These are phyloP conservation scores for Danaus plexippus DNA, from an alignment of 1,140 invertebrate genomes.

Conservation along the genomic window DNA sequence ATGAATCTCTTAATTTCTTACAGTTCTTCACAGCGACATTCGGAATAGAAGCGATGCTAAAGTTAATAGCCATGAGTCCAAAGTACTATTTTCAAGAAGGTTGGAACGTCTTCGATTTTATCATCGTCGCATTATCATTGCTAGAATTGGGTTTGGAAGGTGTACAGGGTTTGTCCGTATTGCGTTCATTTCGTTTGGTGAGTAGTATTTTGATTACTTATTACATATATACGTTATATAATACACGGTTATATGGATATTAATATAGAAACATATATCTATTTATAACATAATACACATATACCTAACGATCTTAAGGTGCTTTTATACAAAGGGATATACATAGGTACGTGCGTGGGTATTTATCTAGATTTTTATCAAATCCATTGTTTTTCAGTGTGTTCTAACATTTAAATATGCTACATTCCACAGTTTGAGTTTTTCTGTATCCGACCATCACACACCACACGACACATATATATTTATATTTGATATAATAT, in stretches of 20 bases:
- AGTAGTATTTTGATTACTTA: constrained; percentile 52
- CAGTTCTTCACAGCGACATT: constrained; percentile 99
- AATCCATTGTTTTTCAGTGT: too few relatives aligned
- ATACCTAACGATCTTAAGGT: too few relatives aligned
- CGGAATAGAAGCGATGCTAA: constrained; percentile 95
- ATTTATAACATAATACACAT: too few relatives aligned
- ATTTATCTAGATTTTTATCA: too few relatives aligned
- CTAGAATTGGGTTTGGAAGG: constrained; percentile 94
- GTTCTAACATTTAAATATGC: not conserved
- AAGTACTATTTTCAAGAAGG: constrained; percentile 98
- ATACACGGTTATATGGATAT: too few relatives aligned
- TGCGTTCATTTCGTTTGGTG: constrained; percentile 98
- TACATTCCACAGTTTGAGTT: constrained; percentile 9
- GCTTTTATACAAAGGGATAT: too few relatives aligned
- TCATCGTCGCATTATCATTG: constrained; percentile 96
- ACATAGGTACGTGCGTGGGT: too few relatives aligned
- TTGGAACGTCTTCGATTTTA: constrained; percentile 99
- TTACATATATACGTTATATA: not conserved
- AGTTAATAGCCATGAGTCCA: constrained; percentile 96
- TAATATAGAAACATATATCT: too few relatives aligned
- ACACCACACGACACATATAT: constrained; percentile 26
- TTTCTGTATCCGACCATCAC: constrained; percentile 12
- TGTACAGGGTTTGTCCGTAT: constrained; percentile 95
- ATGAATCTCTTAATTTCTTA: constrained; percentile 23
- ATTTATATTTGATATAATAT: constrained; percentile 60